Evolutionary conservation across 1,140 invertebrate genomes (phyloP).

Genomic region (Drosophila sturtevanti): DNA sequence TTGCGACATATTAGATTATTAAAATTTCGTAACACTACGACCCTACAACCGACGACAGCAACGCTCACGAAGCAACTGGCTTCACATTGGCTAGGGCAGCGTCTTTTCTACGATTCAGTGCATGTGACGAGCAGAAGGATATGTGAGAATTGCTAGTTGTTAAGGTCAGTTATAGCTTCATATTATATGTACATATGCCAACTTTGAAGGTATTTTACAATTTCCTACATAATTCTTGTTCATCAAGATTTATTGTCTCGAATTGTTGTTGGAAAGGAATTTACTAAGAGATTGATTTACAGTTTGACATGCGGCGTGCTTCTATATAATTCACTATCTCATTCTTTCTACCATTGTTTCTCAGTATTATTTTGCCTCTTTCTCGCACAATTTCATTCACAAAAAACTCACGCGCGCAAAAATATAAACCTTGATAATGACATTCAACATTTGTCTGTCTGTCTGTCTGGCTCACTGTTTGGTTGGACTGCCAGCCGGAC

Average conservation of each 20-base stretch:
- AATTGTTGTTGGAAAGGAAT: neutral
- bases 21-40: neutral
- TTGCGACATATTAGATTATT: neutral
- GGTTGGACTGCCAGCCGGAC: constrained; percentile 32
- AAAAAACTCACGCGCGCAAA: constrained; percentile 54
- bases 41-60: neutral
- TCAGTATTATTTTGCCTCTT: constrained; percentile 5
- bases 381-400: constrained; percentile 46
- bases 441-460: constrained; percentile 60
- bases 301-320: constrained; percentile 19
- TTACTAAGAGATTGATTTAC: constrained; percentile 9
- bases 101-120: neutral
- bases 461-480: constrained; percentile 31
- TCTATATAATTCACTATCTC: neutral
- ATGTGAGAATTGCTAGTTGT: neutral
- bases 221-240: constrained; percentile 3
- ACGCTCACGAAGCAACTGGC: neutral
- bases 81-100: neutral
- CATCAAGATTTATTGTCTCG: constrained; percentile 30
- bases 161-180: neutral
- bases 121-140: neutral
- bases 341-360: neutral
- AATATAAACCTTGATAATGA: constrained; percentile 79
- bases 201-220: neutral
- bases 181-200: neutral